phyloP scores from a whole-genome alignment of 2,797 vertebrate genomes.

The Decapterus maruadsi region DNA sequence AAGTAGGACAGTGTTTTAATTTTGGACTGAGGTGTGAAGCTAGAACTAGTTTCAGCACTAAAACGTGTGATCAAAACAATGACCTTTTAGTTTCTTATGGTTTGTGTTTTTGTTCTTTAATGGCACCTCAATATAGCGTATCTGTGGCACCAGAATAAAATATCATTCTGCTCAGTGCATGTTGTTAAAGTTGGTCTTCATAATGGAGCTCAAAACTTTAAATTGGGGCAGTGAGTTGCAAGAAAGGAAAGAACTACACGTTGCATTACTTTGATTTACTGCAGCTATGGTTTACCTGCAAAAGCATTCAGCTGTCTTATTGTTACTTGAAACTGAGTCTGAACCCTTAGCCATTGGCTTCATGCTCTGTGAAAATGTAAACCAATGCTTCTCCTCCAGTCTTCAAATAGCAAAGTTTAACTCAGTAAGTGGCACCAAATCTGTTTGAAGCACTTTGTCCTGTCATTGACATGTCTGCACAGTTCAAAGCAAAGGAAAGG shows the following conservation, averaged over 20 bases:
- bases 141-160: not conserved
- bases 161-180: not conserved
- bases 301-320: not conserved
- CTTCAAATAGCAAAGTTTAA: not conserved
- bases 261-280: not conserved
- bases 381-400: not conserved
- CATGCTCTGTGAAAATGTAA: not conserved
- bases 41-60: not conserved
- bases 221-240: not conserved
- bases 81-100: not conserved
- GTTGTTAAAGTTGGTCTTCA: not conserved
- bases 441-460: not conserved
- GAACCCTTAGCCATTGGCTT: too few relatives aligned
- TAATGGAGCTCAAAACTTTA: not conserved
- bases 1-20: not conserved
- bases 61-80: conserved; percentile 37
- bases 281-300: not conserved
- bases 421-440: not conserved
- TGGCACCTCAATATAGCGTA: not conserved
- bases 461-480: not conserved
- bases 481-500: not conserved
- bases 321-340: not conserved
- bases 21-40: conserved; percentile 19
- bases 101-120: not conserved
- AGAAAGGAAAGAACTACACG: not conserved